Evolutionary conservation across 2,113 vertebrate species (phyloP).

Genomic region (Aspidoscelis tigris): DNA sequence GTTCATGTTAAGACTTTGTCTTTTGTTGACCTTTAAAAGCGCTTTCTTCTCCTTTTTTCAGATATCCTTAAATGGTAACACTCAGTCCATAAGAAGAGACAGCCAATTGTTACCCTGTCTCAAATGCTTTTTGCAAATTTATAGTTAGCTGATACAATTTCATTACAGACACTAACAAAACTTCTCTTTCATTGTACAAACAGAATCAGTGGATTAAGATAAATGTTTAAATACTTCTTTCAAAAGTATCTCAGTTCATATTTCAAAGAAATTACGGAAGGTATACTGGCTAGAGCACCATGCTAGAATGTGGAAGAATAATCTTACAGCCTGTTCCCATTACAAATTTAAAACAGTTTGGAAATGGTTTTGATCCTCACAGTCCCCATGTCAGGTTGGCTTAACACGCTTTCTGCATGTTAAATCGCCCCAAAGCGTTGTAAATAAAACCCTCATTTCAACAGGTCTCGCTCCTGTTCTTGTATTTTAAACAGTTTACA

Average conservation of each 20-base stretch:
- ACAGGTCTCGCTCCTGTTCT: too few species aligned
- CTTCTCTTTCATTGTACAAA: conserved; percentile 41
- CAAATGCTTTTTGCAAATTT: conserved; percentile 17
- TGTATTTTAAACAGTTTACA: too few species aligned
- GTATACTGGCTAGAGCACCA: too few species aligned
- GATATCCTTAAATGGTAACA: background rate
- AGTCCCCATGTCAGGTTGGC: too few species aligned
- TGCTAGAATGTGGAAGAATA: too few species aligned
- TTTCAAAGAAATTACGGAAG: too few species aligned
- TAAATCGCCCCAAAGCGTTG: too few species aligned
- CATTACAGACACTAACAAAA: conserved; percentile 16
- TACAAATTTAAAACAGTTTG: too few species aligned
- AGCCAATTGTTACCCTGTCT: conserved; percentile 5
- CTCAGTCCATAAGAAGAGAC: conserved; percentile 6
- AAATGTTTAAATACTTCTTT: conserved; percentile 14
- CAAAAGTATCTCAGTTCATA: background rate
- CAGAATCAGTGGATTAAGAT: conserved; percentile 15
- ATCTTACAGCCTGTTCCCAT: too few species aligned
- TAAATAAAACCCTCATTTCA: too few species aligned
- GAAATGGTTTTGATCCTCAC: too few species aligned
- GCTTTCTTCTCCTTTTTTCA: conserved; percentile 10
- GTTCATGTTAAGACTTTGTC: background rate
- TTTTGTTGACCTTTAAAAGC: background rate
- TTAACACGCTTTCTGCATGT: too few species aligned
- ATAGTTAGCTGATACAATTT: conserved; percentile 24